Evolutionary conservation across 30 jellyfish, hydroid and myxozoan species (phyloP), one percentile per base, ranked within the genome.

Genomic region (Euphysa ruthae): DNA sequence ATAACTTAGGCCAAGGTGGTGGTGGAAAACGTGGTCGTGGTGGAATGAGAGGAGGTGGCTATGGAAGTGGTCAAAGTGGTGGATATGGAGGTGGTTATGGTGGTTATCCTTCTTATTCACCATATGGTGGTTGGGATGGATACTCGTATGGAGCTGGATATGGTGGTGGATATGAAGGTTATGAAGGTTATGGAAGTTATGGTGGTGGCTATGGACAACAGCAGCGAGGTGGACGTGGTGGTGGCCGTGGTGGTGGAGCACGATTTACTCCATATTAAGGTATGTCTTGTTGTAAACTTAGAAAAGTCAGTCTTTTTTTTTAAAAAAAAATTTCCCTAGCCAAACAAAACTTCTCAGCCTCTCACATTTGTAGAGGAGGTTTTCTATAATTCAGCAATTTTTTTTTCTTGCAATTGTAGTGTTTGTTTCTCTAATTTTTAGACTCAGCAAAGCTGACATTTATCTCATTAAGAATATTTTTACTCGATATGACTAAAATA

Each of bases 191-290:
- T 16, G 77, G 63, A 4, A 25, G 21, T 20, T 63, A 63, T 63
- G 77, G 77, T 1, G 64, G 63, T 43, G 63, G 75, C 56, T 56
- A 56, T 56, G 70, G 42, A 56, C 46, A 1, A 21, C 70, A 27
- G 7, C 50, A 21, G 26, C 6, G 75, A 26, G 75, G 80, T 24
- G n/a, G 52, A 21, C 44, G 80, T 30, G 80, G 80, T 2, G 80
- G 77, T 44, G 74, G 30, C 23, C 12, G 52, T 15, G 80, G 78
- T 1, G 44, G 78, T 25, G n/a, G n/a, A n/a, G n/a, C n/a, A n/a
- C 61, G 72, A 58, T 58, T 4, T 25, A 35, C 61, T 58, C 72
- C 72, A 6, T 58, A 58, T 35, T 58, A 58, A 58, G 72, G 60
- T 46, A 46, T 46, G 3, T 3, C n/a, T n/a, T n/a, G n/a, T n/a